Percentiles rank a stretch among this genome's conserved stretches.
Conservation (phyloP, 2,113 vertebrate genomes). For the Syngnathoides biaculeatus region DNA sequence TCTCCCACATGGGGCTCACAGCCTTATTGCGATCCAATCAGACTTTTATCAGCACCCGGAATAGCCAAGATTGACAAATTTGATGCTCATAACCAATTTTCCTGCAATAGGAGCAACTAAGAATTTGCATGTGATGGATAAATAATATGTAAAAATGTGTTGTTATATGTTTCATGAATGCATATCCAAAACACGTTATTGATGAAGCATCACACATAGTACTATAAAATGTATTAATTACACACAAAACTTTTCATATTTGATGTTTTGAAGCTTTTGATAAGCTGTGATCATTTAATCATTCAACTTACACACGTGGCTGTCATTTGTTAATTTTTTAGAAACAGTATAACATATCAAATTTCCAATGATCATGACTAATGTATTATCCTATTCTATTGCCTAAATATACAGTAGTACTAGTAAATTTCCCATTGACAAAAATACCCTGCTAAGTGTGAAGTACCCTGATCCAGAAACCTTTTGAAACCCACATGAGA, state of each 20-base stretch:
- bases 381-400: no score
- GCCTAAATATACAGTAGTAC: no score
- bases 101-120: background rate
- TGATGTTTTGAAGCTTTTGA: no score
- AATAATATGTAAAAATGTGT: constrained; percentile 6
- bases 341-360: no score
- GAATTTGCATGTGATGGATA: background rate
- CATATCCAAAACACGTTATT: background rate
- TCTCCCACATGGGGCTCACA: constrained; percentile 14
- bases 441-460: no score
- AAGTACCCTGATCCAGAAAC: no score
- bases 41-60: constrained; percentile 7
- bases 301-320: background rate
- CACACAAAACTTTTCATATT: no score
- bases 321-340: no score
- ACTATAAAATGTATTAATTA: background rate
- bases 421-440: no score
- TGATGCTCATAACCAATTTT: background rate
- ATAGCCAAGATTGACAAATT: constrained; percentile 3
- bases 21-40: background rate
- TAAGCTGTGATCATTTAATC: no score
- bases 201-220: background rate
- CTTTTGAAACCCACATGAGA: no score
- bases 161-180: background rate
- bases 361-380: no score